These are phyloP conservation scores for Macrostomum lignano DNA, from an alignment of 1,140 invertebrate genomes.

Conservation along the genomic window DNA sequence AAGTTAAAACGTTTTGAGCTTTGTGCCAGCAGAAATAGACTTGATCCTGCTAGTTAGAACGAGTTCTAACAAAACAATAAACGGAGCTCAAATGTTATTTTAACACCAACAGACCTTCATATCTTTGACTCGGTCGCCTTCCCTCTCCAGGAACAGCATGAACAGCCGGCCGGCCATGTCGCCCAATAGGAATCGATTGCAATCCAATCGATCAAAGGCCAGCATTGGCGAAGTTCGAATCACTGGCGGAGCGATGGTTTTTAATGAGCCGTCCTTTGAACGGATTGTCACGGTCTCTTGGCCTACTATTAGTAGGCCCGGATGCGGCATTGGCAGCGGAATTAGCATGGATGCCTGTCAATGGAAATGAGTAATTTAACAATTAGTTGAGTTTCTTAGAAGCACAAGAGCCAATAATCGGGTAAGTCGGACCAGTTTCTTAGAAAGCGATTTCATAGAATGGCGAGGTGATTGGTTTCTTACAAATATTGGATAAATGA, in stretches of 20 bases:
- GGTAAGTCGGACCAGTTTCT: too few relatives aligned
- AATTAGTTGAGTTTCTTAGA: neutral
- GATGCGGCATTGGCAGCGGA: slow-evolving; percentile 56
- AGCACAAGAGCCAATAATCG: too few relatives aligned
- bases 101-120: slow-evolving; percentile 34
- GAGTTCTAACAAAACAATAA: neutral
- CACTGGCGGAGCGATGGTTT: slow-evolving; percentile 1
- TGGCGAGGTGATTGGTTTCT: too few relatives aligned
- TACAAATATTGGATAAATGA: too few relatives aligned
- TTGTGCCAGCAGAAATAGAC: too few relatives aligned
- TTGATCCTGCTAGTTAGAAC: too few relatives aligned
- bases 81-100: neutral
- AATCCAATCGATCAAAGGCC: slow-evolving; percentile 73
- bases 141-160: slow-evolving; percentile 69
- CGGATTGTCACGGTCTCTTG: slow-evolving; percentile 90
- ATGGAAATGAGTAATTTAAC: neutral
- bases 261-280: slow-evolving; percentile 40
- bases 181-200: slow-evolving; percentile 62
- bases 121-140: slow-evolving; percentile 52
- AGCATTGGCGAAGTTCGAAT: slow-evolving; percentile 38
- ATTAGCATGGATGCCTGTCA: slow-evolving; percentile 5
- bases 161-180: slow-evolving; percentile 77
- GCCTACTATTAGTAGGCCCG: slow-evolving; percentile 77
- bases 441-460: too few relatives aligned
- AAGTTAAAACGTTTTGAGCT: too few relatives aligned